phyloP scores from a whole-genome alignment of 2,888 invertebrate genomes.

The Callosobruchus maculatus region DNA sequence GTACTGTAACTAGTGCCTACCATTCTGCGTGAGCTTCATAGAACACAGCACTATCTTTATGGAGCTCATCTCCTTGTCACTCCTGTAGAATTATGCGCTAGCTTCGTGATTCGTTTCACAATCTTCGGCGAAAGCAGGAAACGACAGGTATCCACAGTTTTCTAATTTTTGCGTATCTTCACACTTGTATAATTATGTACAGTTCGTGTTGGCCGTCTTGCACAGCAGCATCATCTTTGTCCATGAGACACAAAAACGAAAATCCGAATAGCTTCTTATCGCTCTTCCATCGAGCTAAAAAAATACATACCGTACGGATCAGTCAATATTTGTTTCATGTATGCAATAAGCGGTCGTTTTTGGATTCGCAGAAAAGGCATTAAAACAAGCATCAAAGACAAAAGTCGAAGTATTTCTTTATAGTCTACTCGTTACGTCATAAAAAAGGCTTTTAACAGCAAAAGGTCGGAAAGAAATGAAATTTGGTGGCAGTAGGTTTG shows the following conservation, averaged over 20 bases:
- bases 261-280: conserved; percentile 91
- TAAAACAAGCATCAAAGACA: too few relatives aligned
- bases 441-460: too few relatives aligned
- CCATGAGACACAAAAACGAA: conserved; percentile 86
- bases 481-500: too few relatives aligned
- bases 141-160: conserved; percentile 60
- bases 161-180: conserved; percentile 74
- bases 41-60: conserved; percentile 85
- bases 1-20: too few relatives aligned
- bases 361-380: too few relatives aligned
- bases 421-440: too few relatives aligned
- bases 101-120: conserved; percentile 57
- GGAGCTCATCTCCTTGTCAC: conserved; percentile 79
- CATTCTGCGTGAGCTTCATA: conserved; percentile 95
- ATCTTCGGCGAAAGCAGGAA: conserved; percentile 64
- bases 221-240: conserved; percentile 84
- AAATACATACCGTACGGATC: conserved; percentile 12
- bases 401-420: too few relatives aligned
- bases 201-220: conserved; percentile 85
- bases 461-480: too few relatives aligned
- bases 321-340: too few relatives aligned
- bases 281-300: conserved; percentile 80
- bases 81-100: conserved; percentile 64
- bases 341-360: too few relatives aligned
- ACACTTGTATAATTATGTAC: conserved; percentile 91